These are phyloP conservation scores for Coleophora flavipennella DNA, from an alignment of 2,888 invertebrate genomes.

Conservation along the genomic window DNA sequence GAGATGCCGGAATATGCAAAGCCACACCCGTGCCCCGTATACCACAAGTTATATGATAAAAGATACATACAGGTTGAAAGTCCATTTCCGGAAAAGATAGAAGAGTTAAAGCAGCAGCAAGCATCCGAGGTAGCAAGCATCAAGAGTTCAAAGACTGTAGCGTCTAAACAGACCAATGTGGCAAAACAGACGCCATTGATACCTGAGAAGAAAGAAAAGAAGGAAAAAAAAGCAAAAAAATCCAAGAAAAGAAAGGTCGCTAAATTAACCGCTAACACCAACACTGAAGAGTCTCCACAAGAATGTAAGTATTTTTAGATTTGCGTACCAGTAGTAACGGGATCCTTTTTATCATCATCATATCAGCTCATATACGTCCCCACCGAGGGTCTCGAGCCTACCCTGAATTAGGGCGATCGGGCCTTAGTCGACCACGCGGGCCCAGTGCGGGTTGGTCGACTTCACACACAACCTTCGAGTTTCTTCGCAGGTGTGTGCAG, in stretches of 20 bases:
- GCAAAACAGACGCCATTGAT: constrained; percentile 11
- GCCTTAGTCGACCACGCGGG: no score
- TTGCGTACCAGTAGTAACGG: no score
- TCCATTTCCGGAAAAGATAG: constrained; percentile 46
- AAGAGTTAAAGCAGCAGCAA: constrained; percentile 13
- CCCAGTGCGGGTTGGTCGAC: no score
- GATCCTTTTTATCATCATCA: no score
- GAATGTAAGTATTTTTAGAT: no score
- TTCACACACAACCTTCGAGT: no score
- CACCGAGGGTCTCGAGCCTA: no score
- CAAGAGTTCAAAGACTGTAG: constrained; percentile 30
- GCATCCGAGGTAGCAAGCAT: not conserved
- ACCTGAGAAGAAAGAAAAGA: constrained; percentile 24
- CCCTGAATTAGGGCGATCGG: no score
- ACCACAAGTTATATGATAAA: constrained; percentile 57
- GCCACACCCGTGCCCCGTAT: constrained; percentile 61
- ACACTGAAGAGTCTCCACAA: no score
- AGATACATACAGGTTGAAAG: constrained; percentile 36
- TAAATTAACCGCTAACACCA: constrained; percentile 36
- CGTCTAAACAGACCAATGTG: constrained; percentile 15
- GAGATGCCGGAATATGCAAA: constrained; percentile 40
- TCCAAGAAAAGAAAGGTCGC: constrained; percentile 26
- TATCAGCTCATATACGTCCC: no score
- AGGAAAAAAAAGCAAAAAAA: constrained; percentile 25
- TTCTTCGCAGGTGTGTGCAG: no score